Percentiles rank a stretch among this genome's conserved stretches.
These are phyloP conservation scores for Meloidogyne exigua DNA, from an alignment of 1,140 invertebrate species.

Conservation along the genomic window DNA sequence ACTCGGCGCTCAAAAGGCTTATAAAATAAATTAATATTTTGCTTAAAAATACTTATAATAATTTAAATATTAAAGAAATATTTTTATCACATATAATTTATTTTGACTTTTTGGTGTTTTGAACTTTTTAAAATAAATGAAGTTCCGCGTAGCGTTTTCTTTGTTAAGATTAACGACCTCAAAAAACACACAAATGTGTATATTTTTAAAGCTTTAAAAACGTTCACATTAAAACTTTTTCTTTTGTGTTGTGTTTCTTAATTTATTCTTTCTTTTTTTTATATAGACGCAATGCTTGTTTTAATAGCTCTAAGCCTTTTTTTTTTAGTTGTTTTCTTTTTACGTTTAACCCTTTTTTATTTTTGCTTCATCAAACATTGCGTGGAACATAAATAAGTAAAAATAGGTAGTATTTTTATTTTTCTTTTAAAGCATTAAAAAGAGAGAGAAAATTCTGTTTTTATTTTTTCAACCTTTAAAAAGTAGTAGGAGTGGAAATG, in stretches of 20 bases:
- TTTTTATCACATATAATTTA: too few species aligned
- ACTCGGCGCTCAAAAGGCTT: too few species aligned
- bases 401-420: neutral
- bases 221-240: neutral
- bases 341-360: neutral
- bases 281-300: too few species aligned
- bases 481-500: neutral
- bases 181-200: too few species aligned
- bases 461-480: neutral
- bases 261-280: too few species aligned
- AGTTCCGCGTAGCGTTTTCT: neutral
- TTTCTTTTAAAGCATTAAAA: neutral
- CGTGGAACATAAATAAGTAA: neutral
- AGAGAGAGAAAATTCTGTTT: neutral
- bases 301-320: too few species aligned
- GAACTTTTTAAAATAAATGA: neutral
- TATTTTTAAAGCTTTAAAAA: neutral
- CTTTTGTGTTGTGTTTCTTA: neutral
- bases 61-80: too few species aligned
- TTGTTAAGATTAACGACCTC: neutral
- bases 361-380: conserved; percentile 4
- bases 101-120: neutral
- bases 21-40: too few species aligned
- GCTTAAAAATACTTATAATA: too few species aligned
- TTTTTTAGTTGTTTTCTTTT: neutral